A percentile compares a stretch with the other conserved stretches of the same genome.
Evolutionary conservation across 2,797 vertebrate genomes (phyloP).

Genomic region (Sylvia borin): DNA sequence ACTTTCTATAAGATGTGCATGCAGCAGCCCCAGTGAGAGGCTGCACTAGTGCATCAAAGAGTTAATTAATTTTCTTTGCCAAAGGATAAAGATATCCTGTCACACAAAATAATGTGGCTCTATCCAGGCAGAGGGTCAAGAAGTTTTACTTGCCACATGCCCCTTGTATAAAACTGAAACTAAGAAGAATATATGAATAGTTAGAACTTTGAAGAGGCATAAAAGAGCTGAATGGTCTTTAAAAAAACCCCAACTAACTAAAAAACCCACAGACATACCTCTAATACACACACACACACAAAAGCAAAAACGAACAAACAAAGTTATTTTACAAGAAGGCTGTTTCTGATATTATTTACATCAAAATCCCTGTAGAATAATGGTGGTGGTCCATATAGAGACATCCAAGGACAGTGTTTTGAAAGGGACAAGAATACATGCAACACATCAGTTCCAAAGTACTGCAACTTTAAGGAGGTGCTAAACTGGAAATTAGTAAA

Average conservation of each 20-base stretch:
- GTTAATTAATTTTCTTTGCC: neutral
- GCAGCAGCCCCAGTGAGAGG: neutral
- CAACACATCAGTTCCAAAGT: neutral
- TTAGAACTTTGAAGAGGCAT: neutral
- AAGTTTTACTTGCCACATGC: neutral
- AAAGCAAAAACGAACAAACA: fast-evolving
- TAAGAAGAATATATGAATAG: neutral
- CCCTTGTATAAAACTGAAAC: neutral
- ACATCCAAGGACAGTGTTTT: neutral
- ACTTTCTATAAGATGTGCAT: neutral
- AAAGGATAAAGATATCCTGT: neutral
- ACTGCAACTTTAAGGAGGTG: neutral
- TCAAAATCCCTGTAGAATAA: neutral
- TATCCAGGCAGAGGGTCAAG: neutral
- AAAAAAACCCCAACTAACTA: fast-evolving
- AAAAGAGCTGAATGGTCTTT: neutral
- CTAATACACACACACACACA: too few relatives aligned
- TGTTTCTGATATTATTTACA: neutral
- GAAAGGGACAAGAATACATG: neutral
- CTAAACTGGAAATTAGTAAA: neutral
- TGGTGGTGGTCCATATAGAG: fast-evolving
- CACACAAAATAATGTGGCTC: neutral
- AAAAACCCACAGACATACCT: neutral
- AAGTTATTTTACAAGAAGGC: neutral
- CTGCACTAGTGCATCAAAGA: fast-evolving